These are phyloP conservation scores for Galeopsomyia nigrocyanea DNA, from an alignment of 2,888 invertebrate genomes.

Conservation along the genomic window DNA sequence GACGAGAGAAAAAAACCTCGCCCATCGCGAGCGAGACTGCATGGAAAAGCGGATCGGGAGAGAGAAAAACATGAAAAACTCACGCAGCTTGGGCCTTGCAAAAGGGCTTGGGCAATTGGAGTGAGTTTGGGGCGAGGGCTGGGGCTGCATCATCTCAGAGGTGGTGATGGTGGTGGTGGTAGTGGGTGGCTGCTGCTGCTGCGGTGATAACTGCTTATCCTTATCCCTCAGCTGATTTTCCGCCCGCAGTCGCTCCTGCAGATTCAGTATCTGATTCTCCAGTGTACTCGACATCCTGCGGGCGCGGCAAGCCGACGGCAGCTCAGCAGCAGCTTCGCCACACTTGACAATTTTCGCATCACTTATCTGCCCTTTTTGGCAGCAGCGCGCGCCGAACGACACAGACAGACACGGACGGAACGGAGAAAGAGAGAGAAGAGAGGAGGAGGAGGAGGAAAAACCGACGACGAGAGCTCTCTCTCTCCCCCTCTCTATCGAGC, in stretches of 20 bases:
- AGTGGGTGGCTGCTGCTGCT: conserved; percentile 30
- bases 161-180: conserved; percentile 1
- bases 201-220: conserved; percentile 65
- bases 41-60: no score
- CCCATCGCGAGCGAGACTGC: not conserved
- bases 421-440: not conserved
- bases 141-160: conserved; percentile 54
- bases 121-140: conserved; percentile 61
- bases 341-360: conserved; percentile 63
- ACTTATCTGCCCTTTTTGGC: conserved; percentile 63
- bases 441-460: not conserved
- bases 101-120: conserved; percentile 54
- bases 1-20: not conserved
- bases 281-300: conserved; percentile 78
- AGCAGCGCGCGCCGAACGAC: conserved; percentile 56
- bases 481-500: not conserved
- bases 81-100: conserved; percentile 76
- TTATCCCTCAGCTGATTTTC: conserved; percentile 76
- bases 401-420: no score
- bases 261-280: conserved; percentile 85
- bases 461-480: not conserved
- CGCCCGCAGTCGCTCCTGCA: conserved; percentile 84
- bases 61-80: conserved; percentile 60
- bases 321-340: conserved; percentile 45
- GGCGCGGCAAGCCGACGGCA: conserved; percentile 32